Conservation (phyloP, 2,797 vertebrate species). For the Crax fasciolata region DNA sequence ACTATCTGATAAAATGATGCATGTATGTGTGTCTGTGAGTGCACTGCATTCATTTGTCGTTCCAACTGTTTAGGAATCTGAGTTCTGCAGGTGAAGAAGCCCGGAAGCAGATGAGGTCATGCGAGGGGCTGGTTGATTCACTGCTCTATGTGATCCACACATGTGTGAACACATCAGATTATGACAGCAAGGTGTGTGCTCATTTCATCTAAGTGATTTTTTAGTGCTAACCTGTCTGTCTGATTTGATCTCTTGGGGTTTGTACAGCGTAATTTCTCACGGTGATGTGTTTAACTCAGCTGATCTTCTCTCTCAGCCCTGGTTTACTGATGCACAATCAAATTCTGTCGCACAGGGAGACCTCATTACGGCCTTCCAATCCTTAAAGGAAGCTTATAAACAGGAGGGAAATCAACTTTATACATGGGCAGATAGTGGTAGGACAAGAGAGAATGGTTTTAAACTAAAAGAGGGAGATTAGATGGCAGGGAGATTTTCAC, state of each 20-base stretch:
- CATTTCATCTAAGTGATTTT: accelerated
- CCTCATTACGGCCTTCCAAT: too few species aligned
- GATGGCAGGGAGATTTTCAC: too few species aligned
- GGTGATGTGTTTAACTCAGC: neutral
- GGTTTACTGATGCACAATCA: neutral
- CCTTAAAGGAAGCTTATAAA: too few species aligned
- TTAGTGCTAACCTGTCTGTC: neutral
- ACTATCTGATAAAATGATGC: too few species aligned
- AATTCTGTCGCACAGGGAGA: neutral
- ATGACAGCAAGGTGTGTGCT: constrained; percentile 95
- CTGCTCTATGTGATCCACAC: constrained; percentile 97
- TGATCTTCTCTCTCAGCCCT: accelerated
- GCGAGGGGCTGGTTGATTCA: constrained; percentile 96
- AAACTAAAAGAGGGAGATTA: too few species aligned
- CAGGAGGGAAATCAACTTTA: too few species aligned
- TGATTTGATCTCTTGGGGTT: neutral
- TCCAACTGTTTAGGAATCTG: constrained; percentile 88
- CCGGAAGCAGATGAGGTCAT: constrained; percentile 94
- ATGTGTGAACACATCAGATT: constrained; percentile 97
- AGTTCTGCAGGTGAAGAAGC: constrained; percentile 98
- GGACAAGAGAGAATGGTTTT: too few species aligned
- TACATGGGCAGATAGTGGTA: too few species aligned
- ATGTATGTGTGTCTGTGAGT: neutral
- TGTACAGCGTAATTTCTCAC: accelerated
- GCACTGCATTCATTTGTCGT: accelerated